Percentiles rank a stretch among this genome's conserved stretches.
Evolutionary conservation across 2,888 invertebrate species (phyloP).

Genomic region (Amphipoea oculea): DNA sequence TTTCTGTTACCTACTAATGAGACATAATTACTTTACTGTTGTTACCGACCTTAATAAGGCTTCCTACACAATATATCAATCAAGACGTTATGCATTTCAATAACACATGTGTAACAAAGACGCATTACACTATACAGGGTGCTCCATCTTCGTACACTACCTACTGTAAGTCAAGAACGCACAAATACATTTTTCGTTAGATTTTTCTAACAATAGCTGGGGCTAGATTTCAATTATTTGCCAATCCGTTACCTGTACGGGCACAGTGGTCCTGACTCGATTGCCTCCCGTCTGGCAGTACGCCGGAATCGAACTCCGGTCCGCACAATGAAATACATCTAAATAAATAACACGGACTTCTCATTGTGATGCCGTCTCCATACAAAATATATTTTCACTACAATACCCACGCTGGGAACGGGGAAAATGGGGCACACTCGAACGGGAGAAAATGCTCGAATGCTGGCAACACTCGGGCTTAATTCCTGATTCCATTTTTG

Average conservation of each 20-base stretch:
- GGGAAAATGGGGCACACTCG: constrained; percentile 83
- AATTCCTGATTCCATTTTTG: constrained; percentile 77
- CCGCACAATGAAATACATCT: constrained; percentile 85
- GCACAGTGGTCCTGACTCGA: constrained; percentile 76
- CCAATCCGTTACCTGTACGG: constrained; percentile 80
- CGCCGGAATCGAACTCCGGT: constrained; percentile 80
- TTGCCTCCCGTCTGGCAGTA: constrained; percentile 82
- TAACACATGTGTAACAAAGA: neutral
- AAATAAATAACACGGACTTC: constrained; percentile 88
- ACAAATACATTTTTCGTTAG: constrained; percentile 73
- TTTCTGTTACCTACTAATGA: too few relatives aligned
- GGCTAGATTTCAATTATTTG: constrained; percentile 85
- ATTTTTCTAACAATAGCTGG: constrained; percentile 73
- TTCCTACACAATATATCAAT: neutral
- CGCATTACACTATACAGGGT: constrained; percentile 10
- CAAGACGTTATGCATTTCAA: neutral
- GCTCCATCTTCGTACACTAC: constrained; percentile 59
- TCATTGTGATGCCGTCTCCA: constrained; percentile 83
- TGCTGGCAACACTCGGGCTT: constrained; percentile 78
- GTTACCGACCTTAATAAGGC: neutral
- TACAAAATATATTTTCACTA: constrained; percentile 86
- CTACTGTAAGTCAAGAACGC: constrained; percentile 54
- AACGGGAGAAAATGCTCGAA: constrained; percentile 80
- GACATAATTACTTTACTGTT: too few relatives aligned
- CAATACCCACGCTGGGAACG: constrained; percentile 79